Conservation (phyloP, 1,140 invertebrate genomes). For the Antheraea pernyi region DNA sequence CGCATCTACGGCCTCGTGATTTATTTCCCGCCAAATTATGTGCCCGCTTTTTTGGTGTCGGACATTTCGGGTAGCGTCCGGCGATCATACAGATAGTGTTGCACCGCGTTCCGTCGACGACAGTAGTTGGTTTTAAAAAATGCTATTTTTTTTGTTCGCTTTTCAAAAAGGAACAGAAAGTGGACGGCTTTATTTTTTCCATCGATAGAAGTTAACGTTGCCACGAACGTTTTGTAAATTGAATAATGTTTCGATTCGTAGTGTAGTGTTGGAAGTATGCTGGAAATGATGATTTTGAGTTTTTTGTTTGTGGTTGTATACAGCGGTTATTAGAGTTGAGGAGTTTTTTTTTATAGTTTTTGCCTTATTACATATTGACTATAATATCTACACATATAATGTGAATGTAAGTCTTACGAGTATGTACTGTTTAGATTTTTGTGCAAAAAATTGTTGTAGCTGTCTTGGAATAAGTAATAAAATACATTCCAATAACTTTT, state of each 20-base stretch:
- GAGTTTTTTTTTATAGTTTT: no score
- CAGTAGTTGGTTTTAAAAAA: conserved; percentile 71
- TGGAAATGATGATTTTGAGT: no score
- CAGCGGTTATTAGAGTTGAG: no score
- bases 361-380: no score
- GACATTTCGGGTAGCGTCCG: conserved; percentile 69
- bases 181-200: conserved; percentile 54
- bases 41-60: conserved; percentile 64
- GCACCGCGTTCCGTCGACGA: conserved; percentile 59
- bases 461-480: no score
- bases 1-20: conserved; percentile 65
- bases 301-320: no score
- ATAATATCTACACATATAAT: no score
- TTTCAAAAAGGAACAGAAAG: conserved; percentile 62
- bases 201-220: conserved; percentile 59
- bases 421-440: no score
- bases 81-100: conserved; percentile 70
- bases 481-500: no score
- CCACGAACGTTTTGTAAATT: conserved; percentile 45
- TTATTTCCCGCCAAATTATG: conserved; percentile 77
- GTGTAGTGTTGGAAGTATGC: not conserved
- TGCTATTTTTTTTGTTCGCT: conserved; percentile 24
- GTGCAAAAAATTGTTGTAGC: no score
- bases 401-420: no score
- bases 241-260: conserved; percentile 1